Percentiles rank a stretch among this genome's conserved stretches.
phyloP scores from a whole-genome alignment of 2,888 invertebrate species.

The Idaea dimidiata region DNA sequence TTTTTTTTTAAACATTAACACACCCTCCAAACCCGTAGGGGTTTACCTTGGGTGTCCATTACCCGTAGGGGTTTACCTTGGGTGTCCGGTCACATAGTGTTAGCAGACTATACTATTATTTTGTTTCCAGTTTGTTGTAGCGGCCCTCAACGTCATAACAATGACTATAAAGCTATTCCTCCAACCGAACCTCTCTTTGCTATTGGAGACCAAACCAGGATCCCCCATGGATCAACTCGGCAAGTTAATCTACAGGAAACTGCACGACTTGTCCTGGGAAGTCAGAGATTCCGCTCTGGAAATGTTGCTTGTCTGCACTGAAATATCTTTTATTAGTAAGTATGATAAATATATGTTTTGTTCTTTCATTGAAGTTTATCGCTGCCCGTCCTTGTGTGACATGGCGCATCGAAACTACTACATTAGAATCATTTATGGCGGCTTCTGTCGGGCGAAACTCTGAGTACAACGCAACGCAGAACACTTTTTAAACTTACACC shows the following conservation, averaged over 20 bases:
- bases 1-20: too few species aligned
- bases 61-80: too few species aligned
- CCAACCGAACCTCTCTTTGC: conserved; percentile 87
- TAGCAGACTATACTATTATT: background rate
- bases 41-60: too few species aligned
- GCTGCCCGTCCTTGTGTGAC: background rate
- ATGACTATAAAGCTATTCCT: conserved; percentile 87
- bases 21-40: too few species aligned
- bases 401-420: too few species aligned
- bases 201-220: conserved; percentile 84
- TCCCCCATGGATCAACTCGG: conserved; percentile 84
- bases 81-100: too few species aligned
- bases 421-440: too few species aligned
- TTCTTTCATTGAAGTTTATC: background rate
- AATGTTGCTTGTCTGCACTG: conserved; percentile 84
- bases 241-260: conserved; percentile 83
- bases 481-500: too few species aligned
- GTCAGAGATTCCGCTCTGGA: conserved; percentile 89
- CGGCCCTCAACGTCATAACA: conserved; percentile 85
- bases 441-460: too few species aligned
- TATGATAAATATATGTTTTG: conserved; percentile 18
- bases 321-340: conserved; percentile 86
- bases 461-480: too few species aligned
- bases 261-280: conserved; percentile 89
- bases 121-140: conserved; percentile 83